A percentile compares a stretch with the other conserved stretches of the same genome.
phyloP scores from a whole-genome alignment of 2,888 invertebrate genomes.

The Oligia fasciuncula region DNA sequence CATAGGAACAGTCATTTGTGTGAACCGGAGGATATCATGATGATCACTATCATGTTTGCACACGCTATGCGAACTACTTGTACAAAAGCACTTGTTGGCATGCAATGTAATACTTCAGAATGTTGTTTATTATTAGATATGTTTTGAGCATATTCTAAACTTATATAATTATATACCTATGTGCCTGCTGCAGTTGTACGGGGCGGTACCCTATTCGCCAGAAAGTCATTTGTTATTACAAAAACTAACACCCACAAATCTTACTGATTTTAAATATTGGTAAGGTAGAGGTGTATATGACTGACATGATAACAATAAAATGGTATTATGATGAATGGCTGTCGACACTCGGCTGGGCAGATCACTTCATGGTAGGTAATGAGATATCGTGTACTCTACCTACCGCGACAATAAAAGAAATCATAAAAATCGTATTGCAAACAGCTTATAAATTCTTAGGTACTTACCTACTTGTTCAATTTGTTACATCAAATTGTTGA shows the following conservation, averaged over 20 bases:
- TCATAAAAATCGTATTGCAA: not conserved
- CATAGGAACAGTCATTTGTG: slow-evolving; percentile 45
- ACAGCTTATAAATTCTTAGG: not conserved
- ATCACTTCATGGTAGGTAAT: not conserved
- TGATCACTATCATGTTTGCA: slow-evolving; percentile 54
- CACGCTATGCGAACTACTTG: slow-evolving; percentile 45
- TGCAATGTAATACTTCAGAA: slow-evolving; percentile 31
- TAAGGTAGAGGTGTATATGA: not conserved
- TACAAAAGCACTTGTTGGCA: slow-evolving; percentile 35
- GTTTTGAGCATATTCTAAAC: not conserved
- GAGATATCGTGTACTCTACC: not conserved
- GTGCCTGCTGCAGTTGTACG: no score
- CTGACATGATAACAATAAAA: not conserved
- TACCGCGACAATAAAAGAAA: not conserved
- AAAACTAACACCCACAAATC: not conserved
- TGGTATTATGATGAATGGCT: not conserved
- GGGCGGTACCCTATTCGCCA: not conserved
- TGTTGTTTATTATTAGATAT: not conserved
- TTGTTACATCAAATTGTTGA: not conserved
- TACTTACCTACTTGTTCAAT: not conserved
- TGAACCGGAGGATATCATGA: slow-evolving; percentile 40
- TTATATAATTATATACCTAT: no score
- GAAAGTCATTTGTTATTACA: not conserved
- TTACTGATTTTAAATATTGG: not conserved
- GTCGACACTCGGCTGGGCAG: not conserved